A percentile compares a stretch with the other conserved stretches of the same genome.
These are phyloP conservation scores for Eupithecia tripunctaria DNA, from an alignment of 2,888 invertebrate genomes.

Conservation along the genomic window DNA sequence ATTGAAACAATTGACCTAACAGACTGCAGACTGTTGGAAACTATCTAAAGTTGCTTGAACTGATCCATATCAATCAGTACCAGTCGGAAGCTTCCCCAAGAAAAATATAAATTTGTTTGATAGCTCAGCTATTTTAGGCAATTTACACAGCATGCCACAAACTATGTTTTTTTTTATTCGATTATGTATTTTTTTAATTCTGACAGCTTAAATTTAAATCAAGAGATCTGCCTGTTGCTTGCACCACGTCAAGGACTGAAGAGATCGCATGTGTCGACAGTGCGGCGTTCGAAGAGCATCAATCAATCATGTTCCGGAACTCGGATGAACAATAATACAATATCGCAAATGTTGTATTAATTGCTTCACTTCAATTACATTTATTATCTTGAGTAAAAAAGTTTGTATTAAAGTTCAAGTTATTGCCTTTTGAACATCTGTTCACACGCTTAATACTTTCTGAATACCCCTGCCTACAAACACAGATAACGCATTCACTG, in stretches of 20 bases:
- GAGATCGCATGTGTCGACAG: slow-evolving; percentile 60
- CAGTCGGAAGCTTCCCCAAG: too few species aligned
- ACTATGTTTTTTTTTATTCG: neutral
- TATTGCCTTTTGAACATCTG: too few species aligned
- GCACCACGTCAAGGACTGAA: slow-evolving; percentile 39
- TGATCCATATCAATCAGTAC: too few species aligned
- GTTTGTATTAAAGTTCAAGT: neutral
- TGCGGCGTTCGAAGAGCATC: slow-evolving; percentile 56
- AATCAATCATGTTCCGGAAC: slow-evolving; percentile 73
- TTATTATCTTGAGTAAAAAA: neutral
- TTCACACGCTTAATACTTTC: too few species aligned
- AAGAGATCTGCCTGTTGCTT: slow-evolving; percentile 41
- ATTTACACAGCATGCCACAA: neutral
- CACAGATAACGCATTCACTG: too few species aligned
- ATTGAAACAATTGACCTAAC: too few species aligned
- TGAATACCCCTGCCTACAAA: too few species aligned
- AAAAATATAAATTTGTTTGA: too few species aligned
- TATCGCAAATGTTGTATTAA: slow-evolving; percentile 18
- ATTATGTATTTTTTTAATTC: neutral
- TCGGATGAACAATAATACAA: slow-evolving; percentile 46
- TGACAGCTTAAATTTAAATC: neutral
- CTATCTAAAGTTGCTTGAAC: too few species aligned
- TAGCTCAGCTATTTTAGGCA: neutral
- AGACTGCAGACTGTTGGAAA: too few species aligned
- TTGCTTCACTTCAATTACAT: slow-evolving; percentile 1